Percentiles rank a stretch among this genome's conserved stretches.
Evolutionary conservation across 2,797 vertebrate genomes (phyloP).

Genomic region (Yasuhikotakia modesta): DNA sequence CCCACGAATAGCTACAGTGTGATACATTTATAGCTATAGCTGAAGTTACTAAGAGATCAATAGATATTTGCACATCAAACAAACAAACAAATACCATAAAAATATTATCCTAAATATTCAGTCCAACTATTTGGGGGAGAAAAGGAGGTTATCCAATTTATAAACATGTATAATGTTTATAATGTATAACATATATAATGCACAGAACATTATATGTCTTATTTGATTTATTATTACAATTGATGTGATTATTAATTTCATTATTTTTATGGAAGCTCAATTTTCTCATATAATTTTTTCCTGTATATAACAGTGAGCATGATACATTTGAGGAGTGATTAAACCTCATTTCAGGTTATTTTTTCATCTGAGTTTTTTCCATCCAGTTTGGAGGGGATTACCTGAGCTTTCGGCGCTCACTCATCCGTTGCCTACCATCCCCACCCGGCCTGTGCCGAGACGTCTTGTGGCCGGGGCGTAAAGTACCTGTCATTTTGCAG

Average conservation of each 20-base stretch:
- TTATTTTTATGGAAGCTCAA: not conserved
- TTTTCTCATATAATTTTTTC: not conserved
- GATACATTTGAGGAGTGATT: slow-evolving; percentile 17
- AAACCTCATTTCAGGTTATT: slow-evolving; percentile 51
- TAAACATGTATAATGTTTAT: too few relatives aligned
- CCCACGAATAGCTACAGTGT: not conserved
- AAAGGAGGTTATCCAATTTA: not conserved
- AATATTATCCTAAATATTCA: not conserved
- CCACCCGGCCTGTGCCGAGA: slow-evolving; percentile 57
- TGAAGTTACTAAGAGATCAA: not conserved
- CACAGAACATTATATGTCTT: not conserved
- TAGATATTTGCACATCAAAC: not conserved
- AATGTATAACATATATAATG: too few relatives aligned
- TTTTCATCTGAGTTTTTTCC: slow-evolving; percentile 62
- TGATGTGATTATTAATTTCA: not conserved
- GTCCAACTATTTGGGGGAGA: not conserved
- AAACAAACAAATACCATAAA: too few relatives aligned
- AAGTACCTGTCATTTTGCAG: slow-evolving; percentile 61
- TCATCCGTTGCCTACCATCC: slow-evolving; percentile 61
- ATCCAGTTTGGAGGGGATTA: slow-evolving; percentile 70
- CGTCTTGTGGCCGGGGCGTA: slow-evolving; percentile 55
- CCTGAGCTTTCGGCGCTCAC: slow-evolving; percentile 67
- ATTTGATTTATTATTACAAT: not conserved
- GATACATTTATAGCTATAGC: not conserved
- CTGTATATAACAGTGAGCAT: not conserved